A percentile compares a stretch with the other conserved stretches of the same genome.
Evolutionary conservation across 2,113 vertebrate species (phyloP).

Genomic region (Galbula dea): DNA sequence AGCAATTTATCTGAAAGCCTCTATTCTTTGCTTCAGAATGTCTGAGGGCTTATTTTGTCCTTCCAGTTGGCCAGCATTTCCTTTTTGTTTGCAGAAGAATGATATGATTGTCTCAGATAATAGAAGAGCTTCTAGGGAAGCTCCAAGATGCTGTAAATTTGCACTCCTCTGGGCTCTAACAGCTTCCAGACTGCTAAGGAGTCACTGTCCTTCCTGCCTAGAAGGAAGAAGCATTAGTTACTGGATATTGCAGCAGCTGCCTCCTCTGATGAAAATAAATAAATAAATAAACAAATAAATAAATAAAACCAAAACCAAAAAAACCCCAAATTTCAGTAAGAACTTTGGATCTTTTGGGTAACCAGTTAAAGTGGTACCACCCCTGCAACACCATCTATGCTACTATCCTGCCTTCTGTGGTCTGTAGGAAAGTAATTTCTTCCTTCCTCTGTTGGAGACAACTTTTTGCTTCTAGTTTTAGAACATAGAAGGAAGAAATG

Average conservation of each 20-base stretch:
- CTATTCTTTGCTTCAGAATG: constrained; percentile 50
- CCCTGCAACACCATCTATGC: neutral
- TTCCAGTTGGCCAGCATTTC: neutral
- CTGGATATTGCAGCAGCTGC: constrained; percentile 28
- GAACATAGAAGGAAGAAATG: neutral
- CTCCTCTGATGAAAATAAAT: neutral
- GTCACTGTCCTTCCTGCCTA: constrained; percentile 34
- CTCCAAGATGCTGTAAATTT: constrained; percentile 4
- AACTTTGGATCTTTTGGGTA: constrained; percentile 14
- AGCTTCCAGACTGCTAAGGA: constrained; percentile 20
- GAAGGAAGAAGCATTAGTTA: constrained; percentile 44
- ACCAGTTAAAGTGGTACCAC: constrained; percentile 31
- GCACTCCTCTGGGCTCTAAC: constrained; percentile 6
- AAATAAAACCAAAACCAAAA: too few species aligned
- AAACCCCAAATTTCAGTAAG: too few species aligned
- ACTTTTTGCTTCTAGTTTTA: neutral
- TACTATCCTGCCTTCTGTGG: neutral
- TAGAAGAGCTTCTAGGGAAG: constrained; percentile 12
- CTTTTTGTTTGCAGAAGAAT: constrained; percentile 39
- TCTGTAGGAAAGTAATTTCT: constrained; percentile 29
- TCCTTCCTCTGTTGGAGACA: neutral
- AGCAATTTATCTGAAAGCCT: constrained; percentile 50
- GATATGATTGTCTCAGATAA: constrained; percentile 38
- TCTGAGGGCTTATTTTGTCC: constrained; percentile 4
- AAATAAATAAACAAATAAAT: too few species aligned